Evolutionary conservation across 2,797 vertebrate genomes (phyloP).

Genomic region (Hyperoplus lanceolatus): DNA sequence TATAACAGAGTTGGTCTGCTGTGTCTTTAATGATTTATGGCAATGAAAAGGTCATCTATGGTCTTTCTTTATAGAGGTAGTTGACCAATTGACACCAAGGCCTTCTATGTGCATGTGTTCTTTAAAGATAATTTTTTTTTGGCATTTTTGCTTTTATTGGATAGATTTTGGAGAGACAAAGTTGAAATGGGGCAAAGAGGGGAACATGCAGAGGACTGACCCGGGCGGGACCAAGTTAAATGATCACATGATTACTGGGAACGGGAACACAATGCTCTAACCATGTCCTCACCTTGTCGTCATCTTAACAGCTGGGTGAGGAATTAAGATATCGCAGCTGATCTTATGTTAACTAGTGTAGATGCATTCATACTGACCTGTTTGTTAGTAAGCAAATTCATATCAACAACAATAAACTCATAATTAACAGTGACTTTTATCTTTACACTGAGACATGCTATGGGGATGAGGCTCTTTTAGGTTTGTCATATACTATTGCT

Average conservation of each 20-base stretch:
- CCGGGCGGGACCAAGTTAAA: neutral
- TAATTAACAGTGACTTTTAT: neutral
- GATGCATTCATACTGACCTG: neutral
- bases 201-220: too few relatives aligned
- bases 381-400: neutral
- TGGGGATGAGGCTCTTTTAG: neutral
- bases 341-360: neutral
- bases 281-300: neutral
- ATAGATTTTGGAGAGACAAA: too few relatives aligned
- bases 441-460: neutral
- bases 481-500: neutral
- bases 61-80: neutral
- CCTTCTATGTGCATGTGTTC: slow-evolving; percentile 20
- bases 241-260: slow-evolving; percentile 4
- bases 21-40: slow-evolving; percentile 43
- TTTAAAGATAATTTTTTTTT: slow-evolving; percentile 41
- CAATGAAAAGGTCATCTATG: neutral
- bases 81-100: neutral
- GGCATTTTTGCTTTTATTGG: slow-evolving; percentile 42
- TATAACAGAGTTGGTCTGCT: slow-evolving; percentile 73
- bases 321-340: neutral
- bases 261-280: slow-evolving; percentile 17
- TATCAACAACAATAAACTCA: neutral
- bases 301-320: neutral
- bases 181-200: too few relatives aligned